Percentiles rank a stretch among this genome's conserved stretches.
Conservation (phyloP, 1,140 invertebrate genomes). For the Mesaphorura yosii region DNA sequence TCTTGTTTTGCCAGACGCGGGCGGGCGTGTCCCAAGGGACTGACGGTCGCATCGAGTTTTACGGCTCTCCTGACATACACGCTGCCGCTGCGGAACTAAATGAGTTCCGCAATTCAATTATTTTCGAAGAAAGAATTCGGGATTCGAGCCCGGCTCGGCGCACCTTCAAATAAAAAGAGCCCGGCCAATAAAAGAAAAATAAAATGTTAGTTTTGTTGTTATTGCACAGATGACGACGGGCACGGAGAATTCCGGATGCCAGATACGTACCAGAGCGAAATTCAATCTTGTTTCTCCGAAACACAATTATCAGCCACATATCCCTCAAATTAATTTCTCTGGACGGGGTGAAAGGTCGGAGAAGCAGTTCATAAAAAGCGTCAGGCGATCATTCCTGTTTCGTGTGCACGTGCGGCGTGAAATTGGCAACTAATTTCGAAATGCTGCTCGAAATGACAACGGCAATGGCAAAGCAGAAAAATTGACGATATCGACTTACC, state of each 20-base stretch:
- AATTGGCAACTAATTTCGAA: too few species aligned
- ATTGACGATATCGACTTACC: slow-evolving; percentile 48
- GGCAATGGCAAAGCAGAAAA: too few species aligned
- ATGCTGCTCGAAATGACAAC: too few species aligned
- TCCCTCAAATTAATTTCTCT: neutral
- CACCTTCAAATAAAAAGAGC: neutral
- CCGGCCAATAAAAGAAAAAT: neutral
- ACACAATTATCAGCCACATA: neutral
- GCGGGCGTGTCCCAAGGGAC: slow-evolving; percentile 15
- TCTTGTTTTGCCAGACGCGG: too few species aligned
- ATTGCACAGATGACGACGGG: too few species aligned
- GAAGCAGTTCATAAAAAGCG: too few species aligned
- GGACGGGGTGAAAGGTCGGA: neutral
- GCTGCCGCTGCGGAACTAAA: slow-evolving; percentile 24
- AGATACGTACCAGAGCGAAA: too few species aligned
- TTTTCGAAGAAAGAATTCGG: slow-evolving; percentile 21
- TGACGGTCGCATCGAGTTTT: slow-evolving; percentile 29
- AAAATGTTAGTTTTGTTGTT: too few species aligned
- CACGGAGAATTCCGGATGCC: too few species aligned
- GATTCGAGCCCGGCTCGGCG: too few species aligned
- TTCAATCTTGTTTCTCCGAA: neutral
- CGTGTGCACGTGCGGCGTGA: too few species aligned
- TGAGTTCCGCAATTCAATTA: slow-evolving; percentile 32
- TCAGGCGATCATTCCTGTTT: too few species aligned
- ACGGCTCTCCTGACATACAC: slow-evolving; percentile 28